These are phyloP conservation scores for Mixornis gularis DNA, from an alignment of 2,113 vertebrate species.

Conservation along the genomic window DNA sequence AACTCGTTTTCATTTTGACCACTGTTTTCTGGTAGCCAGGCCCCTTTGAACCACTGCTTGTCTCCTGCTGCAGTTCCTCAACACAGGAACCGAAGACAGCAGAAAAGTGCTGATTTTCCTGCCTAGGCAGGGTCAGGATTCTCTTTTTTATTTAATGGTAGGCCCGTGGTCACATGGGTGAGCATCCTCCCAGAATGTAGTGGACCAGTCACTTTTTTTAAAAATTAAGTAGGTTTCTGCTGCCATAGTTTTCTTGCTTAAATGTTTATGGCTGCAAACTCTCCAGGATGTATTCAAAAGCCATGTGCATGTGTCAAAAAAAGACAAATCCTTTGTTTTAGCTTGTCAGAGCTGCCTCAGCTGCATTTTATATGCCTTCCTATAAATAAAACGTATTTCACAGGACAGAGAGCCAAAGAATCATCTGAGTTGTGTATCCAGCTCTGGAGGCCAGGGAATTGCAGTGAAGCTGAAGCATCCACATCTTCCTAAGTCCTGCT, in stretches of 20 bases:
- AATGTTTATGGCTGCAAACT: neutral
- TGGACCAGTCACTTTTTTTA: rapidly evolving
- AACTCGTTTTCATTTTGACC: neutral
- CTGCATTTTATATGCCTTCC: neutral
- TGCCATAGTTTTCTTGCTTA: neutral
- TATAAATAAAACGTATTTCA: neutral
- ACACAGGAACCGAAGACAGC: rapidly evolving
- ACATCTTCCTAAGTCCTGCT: neutral
- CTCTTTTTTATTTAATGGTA: neutral
- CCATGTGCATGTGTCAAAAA: neutral
- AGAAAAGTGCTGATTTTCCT: neutral
- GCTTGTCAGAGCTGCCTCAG: neutral
- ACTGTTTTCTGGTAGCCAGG: neutral
- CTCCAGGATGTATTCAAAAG: neutral
- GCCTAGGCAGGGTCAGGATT: neutral
- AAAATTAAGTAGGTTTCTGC: neutral
- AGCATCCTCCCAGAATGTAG: rapidly evolving
- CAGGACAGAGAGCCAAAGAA: neutral
- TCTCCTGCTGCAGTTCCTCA: rapidly evolving
- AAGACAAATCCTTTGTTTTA: neutral
- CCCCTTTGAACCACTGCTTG: neutral
- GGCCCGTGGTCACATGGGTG: rapidly evolving
- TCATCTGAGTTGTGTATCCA: neutral
- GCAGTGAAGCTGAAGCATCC: neutral
- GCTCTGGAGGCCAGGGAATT: neutral